Evolutionary conservation across 2,888 invertebrate genomes (phyloP), one percentile per base, ranked within the genome.

Genomic region (Didymodactylos carnosus): DNA sequence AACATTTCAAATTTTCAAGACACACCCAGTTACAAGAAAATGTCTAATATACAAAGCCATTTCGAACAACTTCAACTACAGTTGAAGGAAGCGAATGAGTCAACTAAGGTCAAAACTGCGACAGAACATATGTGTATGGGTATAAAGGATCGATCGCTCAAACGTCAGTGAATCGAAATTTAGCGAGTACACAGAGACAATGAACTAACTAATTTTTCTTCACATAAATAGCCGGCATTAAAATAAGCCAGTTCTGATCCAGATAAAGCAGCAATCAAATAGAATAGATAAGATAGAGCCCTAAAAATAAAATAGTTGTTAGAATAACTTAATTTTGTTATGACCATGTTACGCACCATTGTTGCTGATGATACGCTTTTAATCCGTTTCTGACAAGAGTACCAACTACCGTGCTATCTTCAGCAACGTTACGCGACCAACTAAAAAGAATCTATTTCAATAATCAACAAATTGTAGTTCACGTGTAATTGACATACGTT

Each of bases 191-290:
- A n/a, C n/a, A n/a, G n/a, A n/a, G n/a, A n/a, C n/a, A n/a, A 35
- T 29, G 35, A 19, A 35, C 19, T 62, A 10, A 10, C n/a, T 35
- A n/a, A n/a, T 4, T n/a, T 19, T 35, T 62, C 62, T 72, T 83
- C 82, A 78, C 82, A 82, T 5, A 83, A 76, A 76, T 79, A 80
- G 10, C 81, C 82, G 27, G 79, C 72, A 75, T 83, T 83, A 75
- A 82, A 83, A 25, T 79, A 79, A 0, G 79, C 82, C 7, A 82
- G 80, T 76, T 83, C 82, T 10, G 79, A 72, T 16, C 82, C 82
- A 23, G 80, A 78, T 14, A 80, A 80, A 3, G 82, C 81, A 0
- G 81, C 79, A 77, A 82, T 74, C 69, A 80, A 74, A 75, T 82
- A 82, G 75, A 80, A 80, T 49, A 81, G 78, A 72, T 81, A 73